A percentile compares a stretch with the other conserved stretches of the same genome.
These are phyloP conservation scores for Nematostella vectensis DNA, from an alignment of 92 coral and sea anemone genomes.

Conservation along the genomic window DNA sequence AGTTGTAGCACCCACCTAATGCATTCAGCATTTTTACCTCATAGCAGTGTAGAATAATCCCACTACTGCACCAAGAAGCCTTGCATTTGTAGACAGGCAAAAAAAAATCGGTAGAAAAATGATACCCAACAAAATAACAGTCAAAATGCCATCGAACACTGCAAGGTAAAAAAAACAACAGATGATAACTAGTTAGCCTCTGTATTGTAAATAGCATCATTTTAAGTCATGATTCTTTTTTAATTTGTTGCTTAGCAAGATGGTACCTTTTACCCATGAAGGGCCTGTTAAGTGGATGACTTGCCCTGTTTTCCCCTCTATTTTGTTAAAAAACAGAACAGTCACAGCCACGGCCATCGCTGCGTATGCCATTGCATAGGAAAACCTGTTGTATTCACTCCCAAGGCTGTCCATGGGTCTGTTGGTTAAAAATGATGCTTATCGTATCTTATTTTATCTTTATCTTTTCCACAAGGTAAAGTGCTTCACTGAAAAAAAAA, in stretches of 20 bases:
- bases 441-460: not conserved
- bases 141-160: constrained; percentile 36
- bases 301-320: not conserved
- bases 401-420: constrained; percentile 53
- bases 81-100: constrained; percentile 24
- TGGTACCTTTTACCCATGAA: constrained; percentile 34
- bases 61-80: constrained; percentile 27
- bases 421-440: not conserved
- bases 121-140: constrained; percentile 28
- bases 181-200: not conserved
- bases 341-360: constrained; percentile 26
- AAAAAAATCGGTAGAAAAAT: constrained; percentile 41
- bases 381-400: constrained; percentile 40
- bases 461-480: not conserved
- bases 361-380: constrained; percentile 45
- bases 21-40: too few species aligned
- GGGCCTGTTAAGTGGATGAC: constrained; percentile 23
- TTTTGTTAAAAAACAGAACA: constrained; percentile 23
- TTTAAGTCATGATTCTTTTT: too few species aligned
- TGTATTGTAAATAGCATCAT: not conserved
- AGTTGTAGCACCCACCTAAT: too few species aligned
- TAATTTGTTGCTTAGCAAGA: too few species aligned
- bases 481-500: not conserved
- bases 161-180: not conserved
- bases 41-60: constrained; percentile 31